These are phyloP conservation scores for Gadus macrocephalus DNA, from an alignment of 2,113 vertebrate genomes.

Conservation along the genomic window DNA sequence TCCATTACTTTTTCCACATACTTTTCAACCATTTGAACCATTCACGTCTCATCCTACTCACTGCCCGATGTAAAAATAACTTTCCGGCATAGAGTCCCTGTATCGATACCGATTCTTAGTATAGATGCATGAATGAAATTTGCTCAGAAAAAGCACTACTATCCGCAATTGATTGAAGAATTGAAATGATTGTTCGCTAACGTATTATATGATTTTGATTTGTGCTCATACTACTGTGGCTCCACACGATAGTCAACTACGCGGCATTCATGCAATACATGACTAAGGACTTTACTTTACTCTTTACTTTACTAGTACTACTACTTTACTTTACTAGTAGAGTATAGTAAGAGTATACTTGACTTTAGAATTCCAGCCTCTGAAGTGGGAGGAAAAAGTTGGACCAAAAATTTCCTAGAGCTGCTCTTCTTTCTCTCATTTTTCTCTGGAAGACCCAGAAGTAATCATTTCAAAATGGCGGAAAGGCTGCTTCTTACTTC, in stretches of 20 bases:
- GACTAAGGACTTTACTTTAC: slow-evolving; percentile 58
- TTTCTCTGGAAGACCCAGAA: background rate
- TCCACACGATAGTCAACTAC: slow-evolving; percentile 62
- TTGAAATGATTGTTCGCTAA: slow-evolving; percentile 68
- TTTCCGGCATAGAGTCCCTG: slow-evolving; percentile 54
- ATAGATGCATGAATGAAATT: slow-evolving; percentile 69
- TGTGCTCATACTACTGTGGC: slow-evolving; percentile 59
- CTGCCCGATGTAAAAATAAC: slow-evolving; percentile 40
- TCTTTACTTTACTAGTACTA: slow-evolving; percentile 40
- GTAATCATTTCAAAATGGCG: background rate
- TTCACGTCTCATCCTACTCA: slow-evolving; percentile 56
- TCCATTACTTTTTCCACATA: slow-evolving; percentile 52
- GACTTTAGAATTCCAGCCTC: slow-evolving; percentile 39
- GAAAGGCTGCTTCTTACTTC: background rate
- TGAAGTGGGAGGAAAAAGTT: slow-evolving; percentile 51
- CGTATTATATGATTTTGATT: slow-evolving; percentile 55
- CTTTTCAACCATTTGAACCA: slow-evolving; percentile 52
- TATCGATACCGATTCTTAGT: slow-evolving; percentile 47
- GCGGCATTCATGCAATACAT: slow-evolving; percentile 71
- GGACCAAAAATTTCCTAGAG: slow-evolving; percentile 39
- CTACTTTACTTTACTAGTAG: too few relatives aligned
- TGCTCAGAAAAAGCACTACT: slow-evolving; percentile 50
- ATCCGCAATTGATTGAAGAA: slow-evolving; percentile 40
- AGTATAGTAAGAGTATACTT: too few relatives aligned
- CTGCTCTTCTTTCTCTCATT: slow-evolving; percentile 39